Conservation (phyloP, 1,140 invertebrate genomes). For the Phymorhynchus buccinoides region DNA sequence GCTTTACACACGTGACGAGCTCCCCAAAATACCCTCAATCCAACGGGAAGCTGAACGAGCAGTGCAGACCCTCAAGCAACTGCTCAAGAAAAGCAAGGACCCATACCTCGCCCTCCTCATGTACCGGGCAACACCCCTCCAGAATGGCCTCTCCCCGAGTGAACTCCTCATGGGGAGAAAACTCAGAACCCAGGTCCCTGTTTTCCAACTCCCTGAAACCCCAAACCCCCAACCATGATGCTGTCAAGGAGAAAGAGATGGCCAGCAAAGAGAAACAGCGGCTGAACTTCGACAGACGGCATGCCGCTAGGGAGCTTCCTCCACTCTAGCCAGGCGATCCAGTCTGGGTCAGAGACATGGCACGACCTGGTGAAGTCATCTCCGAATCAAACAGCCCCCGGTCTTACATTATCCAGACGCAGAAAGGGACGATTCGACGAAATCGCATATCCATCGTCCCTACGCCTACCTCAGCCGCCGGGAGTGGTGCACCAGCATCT, state of each 20-base stretch:
- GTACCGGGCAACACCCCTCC: conserved; percentile 43
- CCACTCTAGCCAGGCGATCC: too few relatives aligned
- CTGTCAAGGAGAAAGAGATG: not conserved
- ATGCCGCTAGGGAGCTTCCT: too few relatives aligned
- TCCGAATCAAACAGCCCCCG: too few relatives aligned
- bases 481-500: too few relatives aligned
- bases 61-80: conserved; percentile 52
- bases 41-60: conserved; percentile 52
- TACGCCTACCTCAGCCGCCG: too few relatives aligned
- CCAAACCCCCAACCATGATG: not conserved
- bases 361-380: too few relatives aligned
- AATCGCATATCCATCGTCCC: too few relatives aligned
- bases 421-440: too few relatives aligned
- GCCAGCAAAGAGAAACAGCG: conserved; percentile 22
- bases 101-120: conserved; percentile 47
- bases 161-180: conserved; percentile 52
- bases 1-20: conserved; percentile 52
- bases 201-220: conserved; percentile 18
- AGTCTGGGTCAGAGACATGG: too few relatives aligned
- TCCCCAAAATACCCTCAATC: conserved; percentile 49
- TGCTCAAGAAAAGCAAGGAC: conserved; percentile 44
- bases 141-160: conserved; percentile 41
- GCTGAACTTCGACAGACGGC: conserved; percentile 17
- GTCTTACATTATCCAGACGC: too few relatives aligned
- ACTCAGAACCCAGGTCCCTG: conserved; percentile 37